Evolutionary conservation across 2,113 vertebrate species (phyloP).

Genomic region (Oriolus oriolus): DNA sequence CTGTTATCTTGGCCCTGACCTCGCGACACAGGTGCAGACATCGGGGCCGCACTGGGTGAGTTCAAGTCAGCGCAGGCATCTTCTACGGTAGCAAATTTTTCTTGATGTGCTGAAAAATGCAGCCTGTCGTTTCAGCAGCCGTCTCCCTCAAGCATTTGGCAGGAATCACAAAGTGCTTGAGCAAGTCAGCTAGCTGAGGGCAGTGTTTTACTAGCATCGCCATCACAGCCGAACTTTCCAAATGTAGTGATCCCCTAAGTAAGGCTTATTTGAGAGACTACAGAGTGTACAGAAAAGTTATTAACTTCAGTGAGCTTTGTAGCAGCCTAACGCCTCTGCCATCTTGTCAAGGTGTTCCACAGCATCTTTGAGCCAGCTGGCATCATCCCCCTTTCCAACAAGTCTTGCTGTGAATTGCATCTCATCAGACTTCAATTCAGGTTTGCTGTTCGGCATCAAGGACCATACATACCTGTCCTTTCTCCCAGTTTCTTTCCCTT

Average conservation of each 20-base stretch:
- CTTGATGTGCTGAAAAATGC: background rate
- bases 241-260: background rate
- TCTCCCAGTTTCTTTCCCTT: background rate
- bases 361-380: background rate
- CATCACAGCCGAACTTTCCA: background rate
- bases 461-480: background rate
- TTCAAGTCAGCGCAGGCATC: background rate
- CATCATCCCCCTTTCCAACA: background rate
- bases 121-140: background rate
- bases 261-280: background rate
- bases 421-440: background rate
- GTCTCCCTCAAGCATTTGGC: background rate
- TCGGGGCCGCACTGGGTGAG: accelerated
- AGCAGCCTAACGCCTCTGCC: background rate
- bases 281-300: background rate
- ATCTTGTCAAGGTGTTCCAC: background rate
- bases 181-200: background rate
- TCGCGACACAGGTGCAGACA: background rate
- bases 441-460: background rate
- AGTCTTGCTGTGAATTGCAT: background rate
- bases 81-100: background rate
- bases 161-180: background rate
- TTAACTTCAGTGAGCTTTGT: accelerated
- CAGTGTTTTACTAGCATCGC: background rate
- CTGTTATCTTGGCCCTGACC: background rate